These are phyloP conservation scores for Eurytoma adleriae DNA, from an alignment of 2,888 invertebrate species.

Conservation along the genomic window DNA sequence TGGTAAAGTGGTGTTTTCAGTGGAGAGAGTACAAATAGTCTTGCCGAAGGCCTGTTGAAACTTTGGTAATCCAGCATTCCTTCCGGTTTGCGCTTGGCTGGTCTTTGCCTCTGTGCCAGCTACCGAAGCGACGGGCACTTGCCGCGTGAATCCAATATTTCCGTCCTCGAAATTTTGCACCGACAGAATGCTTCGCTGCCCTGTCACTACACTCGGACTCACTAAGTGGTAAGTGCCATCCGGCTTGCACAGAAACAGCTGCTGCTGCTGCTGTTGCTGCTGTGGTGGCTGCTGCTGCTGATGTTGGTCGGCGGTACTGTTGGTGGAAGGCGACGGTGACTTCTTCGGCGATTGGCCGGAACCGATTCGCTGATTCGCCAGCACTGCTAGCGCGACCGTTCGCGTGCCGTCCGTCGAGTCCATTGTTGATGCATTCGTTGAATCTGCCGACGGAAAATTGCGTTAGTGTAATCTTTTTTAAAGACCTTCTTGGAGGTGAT, in stretches of 20 bases:
- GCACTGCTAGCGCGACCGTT: slow-evolving; percentile 63
- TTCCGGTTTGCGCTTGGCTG: slow-evolving; percentile 56
- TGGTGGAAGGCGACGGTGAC: slow-evolving; percentile 62
- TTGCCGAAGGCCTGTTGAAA: slow-evolving; percentile 89
- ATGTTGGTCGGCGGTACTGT: background rate
- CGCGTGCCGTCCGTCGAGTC: slow-evolving; percentile 60
- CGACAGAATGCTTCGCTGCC: slow-evolving; percentile 67
- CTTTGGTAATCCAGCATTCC: slow-evolving; percentile 80
- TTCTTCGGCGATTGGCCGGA: slow-evolving; percentile 70
- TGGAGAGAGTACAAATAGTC: slow-evolving; percentile 78
- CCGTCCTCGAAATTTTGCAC: slow-evolving; percentile 70
- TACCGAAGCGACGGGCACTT: slow-evolving; percentile 60
- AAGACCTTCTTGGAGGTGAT: too few species aligned
- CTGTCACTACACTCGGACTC: slow-evolving; percentile 65
- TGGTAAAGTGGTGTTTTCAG: slow-evolving; percentile 65
- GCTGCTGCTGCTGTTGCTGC: slow-evolving; percentile 60
- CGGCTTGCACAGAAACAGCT: slow-evolving; percentile 70
- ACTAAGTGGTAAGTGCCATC: slow-evolving; percentile 66
- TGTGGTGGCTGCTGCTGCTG: slow-evolving; percentile 38
- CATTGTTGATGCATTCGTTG: slow-evolving; percentile 64
- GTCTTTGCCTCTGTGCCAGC: slow-evolving; percentile 54
- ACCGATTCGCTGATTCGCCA: slow-evolving; percentile 58
- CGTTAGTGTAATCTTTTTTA: too few species aligned
- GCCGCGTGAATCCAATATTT: slow-evolving; percentile 64
- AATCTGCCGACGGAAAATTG: slow-evolving; percentile 49